Percentiles rank a stretch among this genome's conserved stretches.
These are phyloP conservation scores for Homarus americanus DNA, from an alignment of 1,140 invertebrate genomes.

Conservation along the genomic window DNA sequence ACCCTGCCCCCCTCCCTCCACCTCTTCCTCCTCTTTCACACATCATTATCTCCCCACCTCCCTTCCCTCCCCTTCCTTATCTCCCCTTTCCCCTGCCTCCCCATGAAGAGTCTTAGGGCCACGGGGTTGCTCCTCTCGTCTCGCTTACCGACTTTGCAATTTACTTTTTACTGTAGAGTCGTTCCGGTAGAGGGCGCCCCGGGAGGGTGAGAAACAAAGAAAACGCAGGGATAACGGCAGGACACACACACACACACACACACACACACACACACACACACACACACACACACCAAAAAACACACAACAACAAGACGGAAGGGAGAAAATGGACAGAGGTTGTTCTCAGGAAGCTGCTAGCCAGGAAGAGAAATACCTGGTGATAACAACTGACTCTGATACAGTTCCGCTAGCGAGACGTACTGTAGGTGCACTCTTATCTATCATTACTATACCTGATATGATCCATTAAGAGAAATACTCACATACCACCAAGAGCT, in stretches of 20 bases:
- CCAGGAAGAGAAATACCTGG: conserved; percentile 8
- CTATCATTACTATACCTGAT: no score
- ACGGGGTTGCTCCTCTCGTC: neutral
- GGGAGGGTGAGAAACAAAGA: conserved; percentile 11
- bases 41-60: neutral
- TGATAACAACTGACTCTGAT: neutral
- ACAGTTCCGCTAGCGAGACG: neutral
- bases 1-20: neutral
- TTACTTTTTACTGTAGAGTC: conserved; percentile 10
- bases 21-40: neutral
- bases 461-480: no score
- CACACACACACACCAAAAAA: no score
- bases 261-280: no score
- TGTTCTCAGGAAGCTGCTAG: conserved; percentile 39
- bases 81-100: neutral
- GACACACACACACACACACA: no score
- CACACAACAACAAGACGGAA: conserved; percentile 41
- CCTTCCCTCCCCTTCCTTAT: conserved; percentile 15
- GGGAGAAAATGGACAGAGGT: conserved; percentile 49
- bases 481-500: no score
- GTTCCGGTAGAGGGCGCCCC: conserved; percentile 2
- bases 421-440: no score
- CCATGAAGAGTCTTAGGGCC: conserved; percentile 7
- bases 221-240: neutral
- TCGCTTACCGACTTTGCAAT: conserved; percentile 27